phyloP scores from a whole-genome alignment of 2,888 invertebrate species.

The Archaeoteleia sp. region DNA sequence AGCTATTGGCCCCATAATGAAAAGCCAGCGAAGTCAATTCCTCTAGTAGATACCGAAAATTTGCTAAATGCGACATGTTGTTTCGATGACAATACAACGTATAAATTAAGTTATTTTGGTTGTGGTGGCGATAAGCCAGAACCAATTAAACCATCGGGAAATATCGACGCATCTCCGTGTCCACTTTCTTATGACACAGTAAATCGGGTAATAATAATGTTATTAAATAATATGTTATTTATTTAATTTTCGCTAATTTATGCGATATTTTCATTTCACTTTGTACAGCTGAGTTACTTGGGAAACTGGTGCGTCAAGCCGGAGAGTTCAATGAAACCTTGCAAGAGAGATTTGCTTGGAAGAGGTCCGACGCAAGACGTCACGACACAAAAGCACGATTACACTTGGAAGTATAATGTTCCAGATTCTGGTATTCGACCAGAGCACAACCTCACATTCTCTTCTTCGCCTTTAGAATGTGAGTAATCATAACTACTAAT shows the following conservation, averaged over 20 bases:
- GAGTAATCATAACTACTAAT: slow-evolving; percentile 16
- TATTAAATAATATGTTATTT: not conserved
- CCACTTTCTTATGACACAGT: slow-evolving; percentile 66
- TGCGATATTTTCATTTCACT: slow-evolving; percentile 20
- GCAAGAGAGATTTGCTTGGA: slow-evolving; percentile 62
- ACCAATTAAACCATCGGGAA: slow-evolving; percentile 56
- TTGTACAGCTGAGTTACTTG: slow-evolving; percentile 66
- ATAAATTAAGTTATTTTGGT: slow-evolving; percentile 68
- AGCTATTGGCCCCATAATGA: slow-evolving; percentile 69
- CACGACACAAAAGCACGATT: slow-evolving; percentile 85
- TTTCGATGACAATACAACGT: slow-evolving; percentile 70
- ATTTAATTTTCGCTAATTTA: slow-evolving; percentile 17
- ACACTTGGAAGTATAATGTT: slow-evolving; percentile 70
- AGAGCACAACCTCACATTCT: slow-evolving; percentile 41
- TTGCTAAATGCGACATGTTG: slow-evolving; percentile 63
- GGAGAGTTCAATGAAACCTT: slow-evolving; percentile 60
- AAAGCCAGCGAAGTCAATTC: slow-evolving; percentile 57
- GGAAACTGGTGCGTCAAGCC: slow-evolving; percentile 68
- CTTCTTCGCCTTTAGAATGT: slow-evolving; percentile 52
- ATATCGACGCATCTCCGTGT: slow-evolving; percentile 59
- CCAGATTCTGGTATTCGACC: slow-evolving; percentile 34
- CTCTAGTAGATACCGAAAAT: slow-evolving; percentile 58
- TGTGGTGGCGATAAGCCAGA: slow-evolving; percentile 61
- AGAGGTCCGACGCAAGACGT: slow-evolving; percentile 83
- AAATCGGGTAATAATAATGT: slow-evolving; percentile 57